Base-by-base conservation (phyloP, 64 coral and sea anemone species). In the Stylophora pistillata region DNA sequence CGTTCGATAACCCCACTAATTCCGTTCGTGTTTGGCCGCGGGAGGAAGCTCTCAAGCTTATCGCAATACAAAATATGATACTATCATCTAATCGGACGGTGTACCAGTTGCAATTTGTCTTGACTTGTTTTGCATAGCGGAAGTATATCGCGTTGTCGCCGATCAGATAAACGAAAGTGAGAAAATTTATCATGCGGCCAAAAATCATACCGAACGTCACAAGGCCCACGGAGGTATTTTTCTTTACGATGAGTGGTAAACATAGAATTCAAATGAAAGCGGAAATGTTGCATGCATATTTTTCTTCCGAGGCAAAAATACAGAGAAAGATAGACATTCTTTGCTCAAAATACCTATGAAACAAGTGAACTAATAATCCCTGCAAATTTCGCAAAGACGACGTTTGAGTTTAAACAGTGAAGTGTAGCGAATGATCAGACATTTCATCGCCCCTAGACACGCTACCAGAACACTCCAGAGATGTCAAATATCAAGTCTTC, bases 391-490 rank as follows among this genome's bases (percentile, higher is more conserved):
- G 53, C 3, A 32, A 23, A 15, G 21, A 53, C 15, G 10, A 15
- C 13, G 3, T 25, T 2, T 25, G 10, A 25, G 26, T 21, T 10
- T 70, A 84, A 84, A 52, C 69, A 69, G 69, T 34, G 34, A 5
- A 34, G 54, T 34, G 37, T 5, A 84, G 32, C 53, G 13, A 64
- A 27, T 58, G 80, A 84, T 25, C 23, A 31, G 30, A 53, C 14
- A 53, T 84, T 84, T 41, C 64, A 34, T 70, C 61, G 11, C 18
- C 80, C 61, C 69, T 69, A 33, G 69, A 68, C 53, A 84, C 80
- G 69, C 69, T 69, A 9, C 10, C 31, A 59, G 15, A 20, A 69
- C 25, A 69, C 25, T 16, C 59, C 11, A 82, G 41, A 32, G 78
- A 11, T n/a, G n/a, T 58, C 18, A 27, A 79, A 58, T 59, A 64